Evolutionary conservation across 2,888 invertebrate genomes (phyloP), one percentile per base, ranked within the genome.

Genomic region (Callosobruchus maculatus): DNA sequence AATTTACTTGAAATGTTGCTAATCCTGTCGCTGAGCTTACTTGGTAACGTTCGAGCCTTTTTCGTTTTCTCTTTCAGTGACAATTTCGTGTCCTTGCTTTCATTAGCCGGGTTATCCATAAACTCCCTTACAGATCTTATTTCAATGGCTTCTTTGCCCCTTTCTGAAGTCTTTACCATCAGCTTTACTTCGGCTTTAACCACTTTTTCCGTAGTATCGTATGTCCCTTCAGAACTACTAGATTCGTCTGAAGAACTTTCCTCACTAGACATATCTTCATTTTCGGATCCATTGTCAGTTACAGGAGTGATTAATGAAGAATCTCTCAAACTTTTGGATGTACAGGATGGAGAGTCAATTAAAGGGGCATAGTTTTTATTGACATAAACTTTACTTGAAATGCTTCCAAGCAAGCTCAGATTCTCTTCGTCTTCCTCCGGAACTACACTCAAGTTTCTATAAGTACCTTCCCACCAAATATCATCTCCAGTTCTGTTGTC

Each of bases 151-250:
- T 89, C 89, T 80, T 86, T 86, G 5, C 89, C 89, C 78, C 82
- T 82, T 72, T 89, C 88, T 20, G 85, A 82, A 0, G 89, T 88
- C 83, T 88, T 88, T 0, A 90, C 89, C 73, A 89, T 81, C 7
- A 90, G 81, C 80, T 89, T 89, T 13, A 89, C 86, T 80, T 89
- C 89, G 20, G 89, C 89, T 81, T 86, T 89, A 74, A 86, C 82
- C 20, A 84, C 75, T 74, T 82, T 83, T 75, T 85, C 83, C 21
- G 21, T 21, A n/a, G 76, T 76, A 73, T 83, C 82, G 66, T 81
- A 81, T 22, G 82, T 81, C 18, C 49, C 22, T 20, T 70, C 49
- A 18, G 78, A 78, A 20, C 78, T 77, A 70, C 77, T 78, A 18
- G 78, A 74, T n/a, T 66, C 22, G 9, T 70, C 49, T 13, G 78